These are phyloP conservation scores for Protobothrops mucrosquamatus DNA, from an alignment of 2,113 vertebrate species.

Conservation along the genomic window DNA sequence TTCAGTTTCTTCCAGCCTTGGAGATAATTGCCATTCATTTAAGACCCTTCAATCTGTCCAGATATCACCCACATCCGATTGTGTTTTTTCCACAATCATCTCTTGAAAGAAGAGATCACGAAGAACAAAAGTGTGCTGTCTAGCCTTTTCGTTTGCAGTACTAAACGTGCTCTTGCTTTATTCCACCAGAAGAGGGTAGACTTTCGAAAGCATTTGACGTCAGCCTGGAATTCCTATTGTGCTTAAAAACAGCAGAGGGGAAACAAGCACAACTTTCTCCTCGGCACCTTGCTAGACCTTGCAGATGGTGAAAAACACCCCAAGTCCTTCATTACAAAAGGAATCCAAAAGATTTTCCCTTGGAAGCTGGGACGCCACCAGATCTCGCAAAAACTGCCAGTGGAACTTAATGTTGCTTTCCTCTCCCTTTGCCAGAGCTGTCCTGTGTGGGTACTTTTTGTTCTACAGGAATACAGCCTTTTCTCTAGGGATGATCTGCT, in stretches of 20 bases:
- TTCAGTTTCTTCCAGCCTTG: neutral
- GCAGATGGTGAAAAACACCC: constrained; percentile 42
- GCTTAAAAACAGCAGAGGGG: constrained; percentile 58
- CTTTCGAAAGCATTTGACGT: constrained; percentile 63
- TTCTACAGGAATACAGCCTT: constrained; percentile 46
- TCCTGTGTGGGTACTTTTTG: constrained; percentile 49
- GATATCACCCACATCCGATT: neutral
- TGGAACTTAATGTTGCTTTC: constrained; percentile 32
- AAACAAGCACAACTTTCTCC: constrained; percentile 71
- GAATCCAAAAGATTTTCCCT: constrained; percentile 42
- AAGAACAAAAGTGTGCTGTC: neutral
- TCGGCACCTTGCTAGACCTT: constrained; percentile 49
- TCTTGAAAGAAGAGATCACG: neutral
- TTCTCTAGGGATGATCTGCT: constrained; percentile 30
- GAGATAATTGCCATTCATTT: neutral
- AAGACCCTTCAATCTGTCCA: neutral
- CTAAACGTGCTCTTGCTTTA: constrained; percentile 62
- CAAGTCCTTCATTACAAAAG: constrained; percentile 48
- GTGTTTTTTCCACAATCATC: neutral
- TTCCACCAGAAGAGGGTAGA: constrained; percentile 77
- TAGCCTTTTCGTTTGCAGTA: neutral
- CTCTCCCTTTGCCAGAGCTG: constrained; percentile 42
- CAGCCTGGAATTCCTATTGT: constrained; percentile 73
- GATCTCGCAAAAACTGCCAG: constrained; percentile 7
- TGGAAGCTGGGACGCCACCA: constrained; percentile 39